Base-by-base conservation (phyloP, 2,888 invertebrate genomes). In the Calliphora vomitoria region DNA sequence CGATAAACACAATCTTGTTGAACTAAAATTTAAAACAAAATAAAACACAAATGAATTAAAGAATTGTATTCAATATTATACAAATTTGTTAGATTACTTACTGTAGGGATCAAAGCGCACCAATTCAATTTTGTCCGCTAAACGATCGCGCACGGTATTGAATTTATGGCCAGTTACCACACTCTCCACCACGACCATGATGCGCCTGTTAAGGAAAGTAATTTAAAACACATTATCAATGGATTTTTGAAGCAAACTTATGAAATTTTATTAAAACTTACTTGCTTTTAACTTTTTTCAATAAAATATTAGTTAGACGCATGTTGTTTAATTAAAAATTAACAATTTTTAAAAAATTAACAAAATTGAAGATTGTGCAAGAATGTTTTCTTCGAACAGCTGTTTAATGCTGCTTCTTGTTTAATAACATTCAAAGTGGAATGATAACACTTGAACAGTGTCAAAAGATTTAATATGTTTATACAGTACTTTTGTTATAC, bases 181-280 rank as follows among this genome's bases (percentile, higher is more conserved):
- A 93, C 98, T 98, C 93, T 97, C 96, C 95, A 97, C 94, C 89
- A 96, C 90, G 10, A 98, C 97, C 96, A 98, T 96, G 69, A 98
- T 94, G 86, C 94, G 92, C 92, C 97, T 97, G 41, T 11, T 15
- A 74, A 76, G 60, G 35, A 75, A 60, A 60, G 10, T 4, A 20
- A 47, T 47, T 78, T 25, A 1, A 50, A 8, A 41, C 8, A 50
- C 35, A 8, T 18, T 13, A 0, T n/a, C 62, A 25, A 20, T 4
- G 15, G 35, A 31, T 25, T 38, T 4, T 8, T 31, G 3, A 1
- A 10, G 4, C 20, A 55, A 79, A 41, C 20, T 38, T 58, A 55
- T 41, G 6, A 3, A 18, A 44, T 74, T 35, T 31, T 1, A 6
- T 13, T 47, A 38, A 50, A 60, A 81, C 96, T 94, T 94, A 97